Conservation (phyloP, 2,797 vertebrate species). For the Rhyacichthys aspro region DNA sequence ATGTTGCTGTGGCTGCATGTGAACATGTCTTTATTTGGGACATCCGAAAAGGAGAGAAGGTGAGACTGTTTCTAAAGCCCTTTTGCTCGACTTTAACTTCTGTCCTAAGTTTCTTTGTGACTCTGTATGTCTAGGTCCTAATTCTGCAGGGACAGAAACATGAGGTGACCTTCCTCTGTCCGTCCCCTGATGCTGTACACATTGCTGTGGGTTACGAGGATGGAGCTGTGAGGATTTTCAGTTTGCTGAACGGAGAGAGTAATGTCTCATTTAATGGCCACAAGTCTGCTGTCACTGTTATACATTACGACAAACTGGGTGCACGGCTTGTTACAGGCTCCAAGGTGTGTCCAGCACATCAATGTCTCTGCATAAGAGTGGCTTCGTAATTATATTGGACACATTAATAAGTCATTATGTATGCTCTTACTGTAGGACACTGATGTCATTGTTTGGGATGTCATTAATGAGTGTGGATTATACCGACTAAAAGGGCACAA, state of each 20-base stretch:
- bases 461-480: constrained; percentile 95
- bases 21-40: constrained; percentile 98
- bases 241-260: constrained; percentile 87
- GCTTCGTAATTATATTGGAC: too few species aligned
- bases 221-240: constrained; percentile 90
- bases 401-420: background rate
- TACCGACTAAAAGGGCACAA: constrained; percentile 95
- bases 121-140: constrained; percentile 81
- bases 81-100: background rate
- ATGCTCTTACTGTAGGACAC: constrained; percentile 85
- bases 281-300: constrained; percentile 87
- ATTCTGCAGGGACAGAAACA: constrained; percentile 92
- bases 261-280: constrained; percentile 94
- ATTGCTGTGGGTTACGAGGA: constrained; percentile 95
- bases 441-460: constrained; percentile 95
- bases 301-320: constrained; percentile 89
- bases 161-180: constrained; percentile 89
- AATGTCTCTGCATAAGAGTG: too few species aligned
- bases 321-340: constrained; percentile 93
- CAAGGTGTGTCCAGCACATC: constrained; percentile 77
- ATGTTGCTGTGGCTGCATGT: constrained; percentile 91
- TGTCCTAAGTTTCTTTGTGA: background rate
- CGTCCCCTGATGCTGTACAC: constrained; percentile 90
- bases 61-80: constrained; percentile 52
- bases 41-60: constrained; percentile 93